Percentiles rank a stretch among this genome's conserved stretches.
These are phyloP conservation scores for Paramormyrops hopkinsi DNA, from an alignment of 2,797 vertebrate species.

Conservation along the genomic window DNA sequence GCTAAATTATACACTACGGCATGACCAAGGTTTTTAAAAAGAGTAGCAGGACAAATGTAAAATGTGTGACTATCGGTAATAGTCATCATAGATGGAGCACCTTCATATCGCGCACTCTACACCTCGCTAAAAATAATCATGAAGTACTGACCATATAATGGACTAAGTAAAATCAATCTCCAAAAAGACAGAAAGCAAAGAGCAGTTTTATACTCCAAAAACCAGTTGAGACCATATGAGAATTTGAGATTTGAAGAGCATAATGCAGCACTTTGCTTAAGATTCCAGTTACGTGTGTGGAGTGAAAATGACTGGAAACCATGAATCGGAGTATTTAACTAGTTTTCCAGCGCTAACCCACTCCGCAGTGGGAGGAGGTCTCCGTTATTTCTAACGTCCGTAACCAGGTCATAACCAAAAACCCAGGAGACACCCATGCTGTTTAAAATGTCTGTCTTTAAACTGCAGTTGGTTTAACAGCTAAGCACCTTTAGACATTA, in stretches of 20 bases:
- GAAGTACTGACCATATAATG: background rate
- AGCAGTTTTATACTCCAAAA: background rate
- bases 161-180: background rate
- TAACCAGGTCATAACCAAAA: background rate
- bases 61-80: background rate
- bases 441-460: background rate
- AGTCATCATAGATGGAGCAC: background rate
- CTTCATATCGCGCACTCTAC: background rate
- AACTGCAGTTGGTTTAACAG: background rate
- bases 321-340: background rate
- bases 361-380: background rate
- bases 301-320: background rate
- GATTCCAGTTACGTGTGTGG: background rate
- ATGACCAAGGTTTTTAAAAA: background rate
- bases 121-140: background rate
- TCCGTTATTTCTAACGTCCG: background rate
- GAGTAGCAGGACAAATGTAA: background rate
- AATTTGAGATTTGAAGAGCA: background rate
- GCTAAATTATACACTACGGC: background rate
- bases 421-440: background rate
- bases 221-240: background rate
- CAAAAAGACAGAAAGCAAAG: background rate
- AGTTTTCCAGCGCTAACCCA: background rate
- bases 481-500: background rate
- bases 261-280: background rate